phyloP scores from a whole-genome alignment of 2,888 invertebrate species.

The Mythimna lalbum region DNA sequence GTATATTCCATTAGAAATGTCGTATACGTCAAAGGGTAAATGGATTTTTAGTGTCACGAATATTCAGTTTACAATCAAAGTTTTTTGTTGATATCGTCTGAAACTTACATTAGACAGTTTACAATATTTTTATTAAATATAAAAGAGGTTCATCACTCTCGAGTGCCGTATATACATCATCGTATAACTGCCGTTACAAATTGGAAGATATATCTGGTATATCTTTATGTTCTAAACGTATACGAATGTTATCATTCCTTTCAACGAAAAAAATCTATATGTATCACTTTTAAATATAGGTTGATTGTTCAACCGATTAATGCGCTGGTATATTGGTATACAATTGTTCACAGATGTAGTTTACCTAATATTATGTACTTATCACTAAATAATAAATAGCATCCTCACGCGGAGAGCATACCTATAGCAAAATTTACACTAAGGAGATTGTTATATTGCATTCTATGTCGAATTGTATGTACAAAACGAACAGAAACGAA shows the following conservation, averaged over 20 bases:
- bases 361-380: conserved; percentile 85
- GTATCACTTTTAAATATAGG: conserved; percentile 85
- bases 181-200: conserved; percentile 88
- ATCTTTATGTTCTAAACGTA: conserved; percentile 92
- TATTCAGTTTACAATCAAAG: conserved; percentile 68
- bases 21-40: conserved; percentile 61
- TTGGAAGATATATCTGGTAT: conserved; percentile 87
- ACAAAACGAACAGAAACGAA: conserved; percentile 80
- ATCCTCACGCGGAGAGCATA: conserved; percentile 83
- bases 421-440: conserved; percentile 89
- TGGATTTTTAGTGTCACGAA: conserved; percentile 64
- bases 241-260: conserved; percentile 92
- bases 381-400: conserved; percentile 90
- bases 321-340: conserved; percentile 89
- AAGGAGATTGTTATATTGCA: conserved; percentile 88
- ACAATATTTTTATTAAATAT: conserved; percentile 89
- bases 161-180: conserved; percentile 88
- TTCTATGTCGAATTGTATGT: conserved; percentile 83
- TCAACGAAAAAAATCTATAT: conserved; percentile 87
- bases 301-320: conserved; percentile 82
- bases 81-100: conserved; percentile 79
- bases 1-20: conserved; percentile 62
- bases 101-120: conserved; percentile 87
- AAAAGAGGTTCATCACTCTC: conserved; percentile 87
- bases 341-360: conserved; percentile 88